Percentiles rank a stretch among this genome's conserved stretches.
phyloP scores from a whole-genome alignment of 2,797 vertebrate genomes.

The Chanos chanos region DNA sequence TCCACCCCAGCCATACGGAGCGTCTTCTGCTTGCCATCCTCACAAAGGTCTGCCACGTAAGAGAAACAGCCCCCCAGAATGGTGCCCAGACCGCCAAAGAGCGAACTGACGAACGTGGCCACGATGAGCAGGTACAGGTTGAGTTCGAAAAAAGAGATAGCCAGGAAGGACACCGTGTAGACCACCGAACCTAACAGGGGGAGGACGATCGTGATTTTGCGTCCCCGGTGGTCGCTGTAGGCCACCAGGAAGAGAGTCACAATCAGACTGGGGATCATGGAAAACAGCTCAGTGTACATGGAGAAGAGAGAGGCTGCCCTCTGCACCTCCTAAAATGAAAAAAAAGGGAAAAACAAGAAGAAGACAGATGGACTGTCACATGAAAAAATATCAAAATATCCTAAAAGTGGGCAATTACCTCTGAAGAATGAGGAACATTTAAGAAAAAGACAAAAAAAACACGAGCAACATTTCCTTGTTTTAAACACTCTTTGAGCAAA shows the following conservation, averaged over 20 bases:
- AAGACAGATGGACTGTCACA: not conserved
- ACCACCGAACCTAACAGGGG: slow-evolving; percentile 77
- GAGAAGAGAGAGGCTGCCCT: slow-evolving; percentile 81
- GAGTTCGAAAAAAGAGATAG: slow-evolving; percentile 78
- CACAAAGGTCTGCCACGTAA: slow-evolving; percentile 83
- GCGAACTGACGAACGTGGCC: slow-evolving; percentile 70
- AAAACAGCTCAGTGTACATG: slow-evolving; percentile 79
- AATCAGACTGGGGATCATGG: slow-evolving; percentile 78
- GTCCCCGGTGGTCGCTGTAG: slow-evolving; percentile 83
- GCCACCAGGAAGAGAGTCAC: slow-evolving; percentile 86
- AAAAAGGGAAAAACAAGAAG: not conserved
- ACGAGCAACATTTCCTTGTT: not conserved
- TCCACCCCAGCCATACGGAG: slow-evolving; percentile 87
- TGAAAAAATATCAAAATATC: no score
- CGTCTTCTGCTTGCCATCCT: slow-evolving; percentile 78
- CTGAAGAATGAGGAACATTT: not conserved
- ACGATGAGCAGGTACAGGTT: slow-evolving; percentile 79
- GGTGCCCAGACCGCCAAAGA: slow-evolving; percentile 84
- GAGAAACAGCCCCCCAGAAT: slow-evolving; percentile 88
- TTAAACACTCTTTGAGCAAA: not conserved
- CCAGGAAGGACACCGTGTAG: slow-evolving; percentile 63
- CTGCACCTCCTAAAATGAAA: slow-evolving; percentile 82
- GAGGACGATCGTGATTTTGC: slow-evolving; percentile 83
- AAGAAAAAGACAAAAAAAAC: not conserved
- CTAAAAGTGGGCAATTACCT: no score